These are phyloP conservation scores for Ellobium chinense DNA, from an alignment of 2,888 invertebrate species.

Conservation along the genomic window DNA sequence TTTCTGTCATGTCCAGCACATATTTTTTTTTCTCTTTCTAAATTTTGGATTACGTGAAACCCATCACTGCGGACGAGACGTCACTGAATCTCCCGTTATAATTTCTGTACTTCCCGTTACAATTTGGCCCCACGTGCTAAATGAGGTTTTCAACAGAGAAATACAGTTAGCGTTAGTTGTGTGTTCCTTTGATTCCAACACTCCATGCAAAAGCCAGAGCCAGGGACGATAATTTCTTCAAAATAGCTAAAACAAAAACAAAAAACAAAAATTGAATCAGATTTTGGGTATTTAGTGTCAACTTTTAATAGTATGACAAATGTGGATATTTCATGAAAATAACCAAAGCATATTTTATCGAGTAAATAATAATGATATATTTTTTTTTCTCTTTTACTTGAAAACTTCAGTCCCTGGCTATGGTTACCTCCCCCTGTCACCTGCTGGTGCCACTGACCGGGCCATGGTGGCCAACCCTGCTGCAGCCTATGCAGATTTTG, in stretches of 20 bases:
- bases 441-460: conserved; percentile 39
- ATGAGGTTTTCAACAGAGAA: background rate
- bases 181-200: background rate
- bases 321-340: background rate
- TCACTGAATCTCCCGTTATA: no score
- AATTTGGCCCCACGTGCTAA: no score
- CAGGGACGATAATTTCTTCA: conserved; percentile 28
- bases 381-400: conserved; percentile 25
- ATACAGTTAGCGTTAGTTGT: background rate
- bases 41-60: no score
- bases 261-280: background rate
- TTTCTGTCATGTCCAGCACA: background rate
- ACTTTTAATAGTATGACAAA: no score
- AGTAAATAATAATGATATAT: background rate
- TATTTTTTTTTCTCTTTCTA: no score
- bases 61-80: no score
- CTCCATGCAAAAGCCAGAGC: conserved; percentile 46
- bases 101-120: no score
- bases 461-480: conserved; percentile 21
- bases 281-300: no score
- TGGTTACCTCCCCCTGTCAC: conserved; percentile 46
- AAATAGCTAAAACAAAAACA: background rate
- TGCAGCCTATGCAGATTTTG: conserved; percentile 47
- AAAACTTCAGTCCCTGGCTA: conserved; percentile 46
- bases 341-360: background rate